phyloP scores from a whole-genome alignment of 2,797 vertebrate species.

The Xiphophorus birchmanni region DNA sequence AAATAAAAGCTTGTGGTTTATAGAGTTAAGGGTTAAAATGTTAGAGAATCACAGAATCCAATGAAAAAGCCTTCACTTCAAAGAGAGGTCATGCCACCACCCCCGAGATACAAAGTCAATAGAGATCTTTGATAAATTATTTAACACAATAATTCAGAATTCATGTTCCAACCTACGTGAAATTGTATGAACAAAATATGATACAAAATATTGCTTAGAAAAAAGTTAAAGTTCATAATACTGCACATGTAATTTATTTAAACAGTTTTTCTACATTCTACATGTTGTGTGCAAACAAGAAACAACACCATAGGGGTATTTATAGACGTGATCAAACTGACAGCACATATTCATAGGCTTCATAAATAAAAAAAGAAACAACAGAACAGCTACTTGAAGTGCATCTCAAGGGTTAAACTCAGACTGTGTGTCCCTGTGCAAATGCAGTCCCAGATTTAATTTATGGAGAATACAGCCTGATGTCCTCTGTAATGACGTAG shows the following conservation, averaged over 20 bases:
- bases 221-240: not conserved
- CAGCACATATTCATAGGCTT: not conserved
- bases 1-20: conserved; percentile 32
- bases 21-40: conserved; percentile 52
- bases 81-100: conserved; percentile 53
- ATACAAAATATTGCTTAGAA: not conserved
- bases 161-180: conserved; percentile 22
- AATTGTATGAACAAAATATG: not conserved
- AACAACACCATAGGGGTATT: not conserved
- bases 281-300: not conserved
- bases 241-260: not conserved
- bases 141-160: conserved; percentile 42
- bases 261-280: not conserved
- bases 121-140: conserved; percentile 59
- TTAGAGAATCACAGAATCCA: conserved; percentile 29
- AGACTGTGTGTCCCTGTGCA: conserved; percentile 42
- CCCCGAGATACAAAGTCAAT: conserved; percentile 65
- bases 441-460: conserved; percentile 73
- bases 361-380: not conserved
- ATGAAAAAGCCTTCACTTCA: conserved; percentile 54
- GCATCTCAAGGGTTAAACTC: conserved; percentile 54
- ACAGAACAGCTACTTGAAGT: not conserved
- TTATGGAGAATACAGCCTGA: conserved; percentile 75
- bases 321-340: not conserved
- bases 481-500: conserved; percentile 77